A percentile compares a stretch with the other conserved stretches of the same genome.
Evolutionary conservation across 2,888 invertebrate species (phyloP).

Genomic region (Drosophila kuntzei): DNA sequence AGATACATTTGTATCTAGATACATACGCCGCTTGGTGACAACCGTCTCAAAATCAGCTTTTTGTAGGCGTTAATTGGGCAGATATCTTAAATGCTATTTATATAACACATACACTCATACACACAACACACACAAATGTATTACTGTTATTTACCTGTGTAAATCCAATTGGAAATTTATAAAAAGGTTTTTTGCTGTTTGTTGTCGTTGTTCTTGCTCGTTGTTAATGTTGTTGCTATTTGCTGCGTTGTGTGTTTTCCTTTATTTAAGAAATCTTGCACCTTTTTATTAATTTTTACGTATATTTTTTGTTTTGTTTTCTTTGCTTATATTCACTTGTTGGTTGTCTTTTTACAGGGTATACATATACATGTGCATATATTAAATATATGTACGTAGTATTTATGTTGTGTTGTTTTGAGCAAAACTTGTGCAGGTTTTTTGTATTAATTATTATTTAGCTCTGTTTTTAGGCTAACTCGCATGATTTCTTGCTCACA

Average conservation of each 20-base stretch:
- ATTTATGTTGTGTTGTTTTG: conserved; percentile 49
- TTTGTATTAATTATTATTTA: conserved; percentile 44
- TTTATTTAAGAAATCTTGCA: conserved; percentile 43
- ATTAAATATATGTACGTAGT: conserved; percentile 25
- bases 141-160: conserved; percentile 64
- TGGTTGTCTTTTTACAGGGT: conserved; percentile 22
- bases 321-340: conserved; percentile 14
- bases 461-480: conserved; percentile 48
- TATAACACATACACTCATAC: conserved; percentile 4
- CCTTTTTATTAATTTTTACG: conserved; percentile 27
- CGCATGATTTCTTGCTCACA: conserved; percentile 69
- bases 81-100: conserved; percentile 7
- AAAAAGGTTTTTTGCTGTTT: conserved; percentile 19
- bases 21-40: conserved; percentile 22
- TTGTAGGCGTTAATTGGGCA: conserved; percentile 42
- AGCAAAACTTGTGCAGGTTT: conserved; percentile 70
- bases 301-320: conserved; percentile 22
- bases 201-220: conserved; percentile 30
- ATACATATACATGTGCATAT: conserved; percentile 23
- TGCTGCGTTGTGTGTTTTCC: conserved; percentile 37
- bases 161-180: conserved; percentile 39
- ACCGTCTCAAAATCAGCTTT: conserved; percentile 1
- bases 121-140: not conserved
- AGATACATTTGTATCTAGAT: conserved; percentile 1
- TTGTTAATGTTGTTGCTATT: conserved; percentile 28